Conservation (phyloP, 2,113 vertebrate genomes). For the Gobiocypris rarus region DNA sequence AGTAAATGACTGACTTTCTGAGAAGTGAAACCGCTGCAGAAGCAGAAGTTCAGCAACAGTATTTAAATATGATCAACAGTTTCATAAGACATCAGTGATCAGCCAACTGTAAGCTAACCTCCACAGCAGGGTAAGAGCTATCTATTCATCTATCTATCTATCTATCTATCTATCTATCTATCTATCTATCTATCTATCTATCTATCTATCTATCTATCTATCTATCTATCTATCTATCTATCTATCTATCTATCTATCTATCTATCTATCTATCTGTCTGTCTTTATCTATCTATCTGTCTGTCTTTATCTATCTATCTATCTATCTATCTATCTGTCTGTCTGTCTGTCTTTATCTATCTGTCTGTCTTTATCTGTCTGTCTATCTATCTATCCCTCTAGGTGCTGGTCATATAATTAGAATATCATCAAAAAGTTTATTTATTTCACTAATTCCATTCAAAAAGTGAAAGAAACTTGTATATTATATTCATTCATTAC, state of each 20-base stretch:
- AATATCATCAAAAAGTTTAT: no score
- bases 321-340: not conserved
- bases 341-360: no score
- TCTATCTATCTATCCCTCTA: no score
- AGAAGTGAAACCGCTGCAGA: not conserved
- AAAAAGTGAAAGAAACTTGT: no score
- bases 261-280: no score
- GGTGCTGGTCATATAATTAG: no score
- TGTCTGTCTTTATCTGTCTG: no score
- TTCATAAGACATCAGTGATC: not conserved
- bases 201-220: not conserved
- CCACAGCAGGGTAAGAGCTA: constrained; percentile 10
- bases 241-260: not conserved
- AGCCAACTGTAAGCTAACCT: not conserved
- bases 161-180: not conserved
- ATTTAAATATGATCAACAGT: constrained; percentile 9
- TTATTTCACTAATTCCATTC: no score
- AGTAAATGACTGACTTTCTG: not conserved
- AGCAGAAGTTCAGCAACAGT: constrained; percentile 29
- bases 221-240: not conserved
- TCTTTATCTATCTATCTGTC: no score
- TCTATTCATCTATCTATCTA: not conserved
- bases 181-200: not conserved
- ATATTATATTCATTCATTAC: no score
- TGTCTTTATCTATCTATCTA: no score